A percentile compares a stretch with the other conserved stretches of the same genome.
Evolutionary conservation across 2,113 vertebrate species (phyloP).

Genomic region (Oryzias melastigma): DNA sequence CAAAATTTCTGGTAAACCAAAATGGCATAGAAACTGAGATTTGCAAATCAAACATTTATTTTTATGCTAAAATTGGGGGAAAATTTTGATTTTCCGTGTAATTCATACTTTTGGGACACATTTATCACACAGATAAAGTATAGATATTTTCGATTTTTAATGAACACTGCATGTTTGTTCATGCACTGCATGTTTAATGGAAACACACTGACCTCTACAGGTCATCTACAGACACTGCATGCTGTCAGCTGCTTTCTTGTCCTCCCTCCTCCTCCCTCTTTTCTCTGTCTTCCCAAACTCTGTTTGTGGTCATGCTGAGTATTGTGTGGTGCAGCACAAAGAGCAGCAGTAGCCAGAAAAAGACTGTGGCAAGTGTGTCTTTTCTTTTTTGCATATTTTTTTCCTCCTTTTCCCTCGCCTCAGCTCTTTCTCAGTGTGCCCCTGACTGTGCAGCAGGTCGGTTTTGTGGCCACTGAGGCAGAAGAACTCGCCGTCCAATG

Average conservation of each 20-base stretch:
- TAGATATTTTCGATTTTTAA: background rate
- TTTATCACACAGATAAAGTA: background rate
- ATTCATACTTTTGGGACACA: too few relatives aligned
- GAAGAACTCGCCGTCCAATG: conserved; percentile 28
- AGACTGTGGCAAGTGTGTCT: conserved; percentile 53
- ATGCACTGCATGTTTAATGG: conserved; percentile 1
- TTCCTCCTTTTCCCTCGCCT: conserved; percentile 4
- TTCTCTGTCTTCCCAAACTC: conserved; percentile 24
- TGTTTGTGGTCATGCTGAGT: conserved; percentile 51
- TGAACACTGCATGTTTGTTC: too few relatives aligned
- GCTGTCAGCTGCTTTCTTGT: background rate
- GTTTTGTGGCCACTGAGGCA: conserved; percentile 38
- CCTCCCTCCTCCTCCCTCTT: background rate
- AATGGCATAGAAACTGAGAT: too few relatives aligned
- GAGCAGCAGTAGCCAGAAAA: conserved; percentile 69
- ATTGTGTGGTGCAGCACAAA: conserved; percentile 55
- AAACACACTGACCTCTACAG: conserved; percentile 60
- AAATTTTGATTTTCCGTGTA: too few relatives aligned
- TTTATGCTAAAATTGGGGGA: too few relatives aligned
- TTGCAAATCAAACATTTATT: too few relatives aligned
- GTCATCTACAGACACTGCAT: conserved; percentile 31
- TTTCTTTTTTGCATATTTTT: conserved; percentile 11
- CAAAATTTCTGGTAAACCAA: too few relatives aligned
- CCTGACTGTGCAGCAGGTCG: conserved; percentile 22
- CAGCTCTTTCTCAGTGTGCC: conserved; percentile 6